phyloP scores from a whole-genome alignment of 2,888 invertebrate genomes.

The Stegana nigrithorax region DNA sequence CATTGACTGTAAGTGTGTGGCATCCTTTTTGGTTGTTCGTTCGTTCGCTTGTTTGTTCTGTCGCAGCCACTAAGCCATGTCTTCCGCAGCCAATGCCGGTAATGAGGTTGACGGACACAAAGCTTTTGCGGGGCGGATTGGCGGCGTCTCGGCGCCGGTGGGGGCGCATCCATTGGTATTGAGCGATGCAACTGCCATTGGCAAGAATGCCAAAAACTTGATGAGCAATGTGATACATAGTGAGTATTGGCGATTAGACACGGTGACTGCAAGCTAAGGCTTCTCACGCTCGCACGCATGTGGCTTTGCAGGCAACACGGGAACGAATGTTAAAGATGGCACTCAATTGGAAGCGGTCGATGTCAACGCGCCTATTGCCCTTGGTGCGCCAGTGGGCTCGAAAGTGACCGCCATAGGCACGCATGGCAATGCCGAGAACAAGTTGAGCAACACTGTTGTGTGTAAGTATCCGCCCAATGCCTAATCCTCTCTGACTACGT shows the following conservation, averaged over 20 bases:
- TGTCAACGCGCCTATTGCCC: not conserved
- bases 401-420: not conserved
- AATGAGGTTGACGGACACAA: not conserved
- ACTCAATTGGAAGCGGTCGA: not conserved
- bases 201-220: not conserved
- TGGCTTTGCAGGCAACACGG: no score
- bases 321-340: not conserved
- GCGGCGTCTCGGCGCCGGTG: not conserved
- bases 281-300: no score
- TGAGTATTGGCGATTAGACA: not conserved
- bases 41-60: no score
- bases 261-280: not conserved
- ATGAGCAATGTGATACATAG: not conserved
- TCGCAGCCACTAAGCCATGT: no score
- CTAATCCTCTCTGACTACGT: no score
- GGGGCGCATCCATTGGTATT: not conserved
- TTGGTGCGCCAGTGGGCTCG: not conserved
- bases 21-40: no score
- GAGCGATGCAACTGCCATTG: not conserved
- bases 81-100: not conserved
- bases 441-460: not conserved
- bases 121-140: not conserved
- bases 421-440: not conserved
- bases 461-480: not conserved
- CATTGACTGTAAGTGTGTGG: no score